phyloP scores from a whole-genome alignment of 2,113 vertebrate genomes.

The Oryzias celebensis region DNA sequence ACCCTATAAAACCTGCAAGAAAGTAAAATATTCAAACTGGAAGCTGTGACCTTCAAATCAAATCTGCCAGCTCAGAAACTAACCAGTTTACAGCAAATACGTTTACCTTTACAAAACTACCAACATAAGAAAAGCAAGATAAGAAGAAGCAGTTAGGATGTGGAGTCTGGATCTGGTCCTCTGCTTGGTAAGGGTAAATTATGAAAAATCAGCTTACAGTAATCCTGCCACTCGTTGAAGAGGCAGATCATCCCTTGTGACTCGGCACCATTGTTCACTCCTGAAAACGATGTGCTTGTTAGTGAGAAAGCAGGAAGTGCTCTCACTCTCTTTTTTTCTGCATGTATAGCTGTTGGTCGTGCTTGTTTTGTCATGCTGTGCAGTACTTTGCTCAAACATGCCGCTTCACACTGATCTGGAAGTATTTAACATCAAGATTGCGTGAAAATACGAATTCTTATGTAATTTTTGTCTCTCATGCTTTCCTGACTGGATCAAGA shows the following conservation, averaged over 20 bases:
- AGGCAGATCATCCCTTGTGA: constrained; percentile 65
- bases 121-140: constrained; percentile 61
- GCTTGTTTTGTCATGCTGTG: constrained; percentile 1
- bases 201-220: constrained; percentile 75
- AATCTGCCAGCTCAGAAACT: constrained; percentile 40
- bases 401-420: neutral
- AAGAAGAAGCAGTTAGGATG: constrained; percentile 66
- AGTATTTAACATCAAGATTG: neutral
- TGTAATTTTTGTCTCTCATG: constrained; percentile 9
- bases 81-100: constrained; percentile 43
- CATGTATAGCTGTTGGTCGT: constrained; percentile 38
- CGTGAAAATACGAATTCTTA: constrained; percentile 16
- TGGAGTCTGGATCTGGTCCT: constrained; percentile 72
- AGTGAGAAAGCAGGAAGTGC: constrained; percentile 52
- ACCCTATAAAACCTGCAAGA: too few species aligned
- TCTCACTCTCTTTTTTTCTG: constrained; percentile 17
- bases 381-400: constrained; percentile 14
- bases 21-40: neutral
- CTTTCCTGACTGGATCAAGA: neutral
- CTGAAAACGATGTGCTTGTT: constrained; percentile 74
- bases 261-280: constrained; percentile 71
- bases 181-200: constrained; percentile 73
- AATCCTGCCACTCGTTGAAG: constrained; percentile 66
- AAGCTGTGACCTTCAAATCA: constrained; percentile 32
- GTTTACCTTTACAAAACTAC: constrained; percentile 59